Base-by-base conservation (phyloP, 2,797 vertebrate species). In the Anabas testudineus region DNA sequence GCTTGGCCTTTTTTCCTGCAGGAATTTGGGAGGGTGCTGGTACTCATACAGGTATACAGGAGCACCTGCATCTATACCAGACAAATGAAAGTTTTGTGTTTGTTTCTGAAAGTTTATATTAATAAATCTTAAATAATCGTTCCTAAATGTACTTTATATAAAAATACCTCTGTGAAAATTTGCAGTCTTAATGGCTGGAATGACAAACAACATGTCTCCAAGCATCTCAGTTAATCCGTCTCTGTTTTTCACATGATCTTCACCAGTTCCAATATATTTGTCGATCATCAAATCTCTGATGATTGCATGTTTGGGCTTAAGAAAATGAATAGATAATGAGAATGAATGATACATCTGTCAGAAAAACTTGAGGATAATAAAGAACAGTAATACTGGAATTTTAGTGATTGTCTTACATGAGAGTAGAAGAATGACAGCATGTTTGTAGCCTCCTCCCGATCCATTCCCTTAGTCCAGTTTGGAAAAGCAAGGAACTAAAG, bases 151-250 rank as follows among this genome's bases (percentile, higher is more conserved):
- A n/a, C n/a, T n/a, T n/a, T n/a, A n/a, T n/a, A n/a, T n/a, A 39
- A 47, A 24, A 46, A 30, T 87, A 97, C 96, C 96, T 96, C 93
- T 92, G 74, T 97, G 96, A 48, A 82, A 72, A 16, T 88, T 93
- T 36, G 93, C 93, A 4, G 88, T 24, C 70, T 91, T 82, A 36
- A 94, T 67, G 4, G 85, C 83, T 57, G 96, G 82, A 53, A 95
- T 30, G 45, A 49, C 87, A 58, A 97, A 95, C 0, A 90, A 0
- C 0, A 81, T 0, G 74, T 97, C 95, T 80, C 92, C 95, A 1
- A 91, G 0, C 9, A 95, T 10, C 32, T 96, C 86, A 42, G 93
- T 81, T 7, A 94, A 76, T 1, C 64, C 82, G 21, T 95, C 88
- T 76, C 95, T 87, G 37, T 94, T 92, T 77, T 92, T 89, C 41